Percentiles rank a stretch among this genome's conserved stretches.
Evolutionary conservation across 2,888 invertebrate species (phyloP).

Genomic region (Caenorhabditis sulstoni): DNA sequence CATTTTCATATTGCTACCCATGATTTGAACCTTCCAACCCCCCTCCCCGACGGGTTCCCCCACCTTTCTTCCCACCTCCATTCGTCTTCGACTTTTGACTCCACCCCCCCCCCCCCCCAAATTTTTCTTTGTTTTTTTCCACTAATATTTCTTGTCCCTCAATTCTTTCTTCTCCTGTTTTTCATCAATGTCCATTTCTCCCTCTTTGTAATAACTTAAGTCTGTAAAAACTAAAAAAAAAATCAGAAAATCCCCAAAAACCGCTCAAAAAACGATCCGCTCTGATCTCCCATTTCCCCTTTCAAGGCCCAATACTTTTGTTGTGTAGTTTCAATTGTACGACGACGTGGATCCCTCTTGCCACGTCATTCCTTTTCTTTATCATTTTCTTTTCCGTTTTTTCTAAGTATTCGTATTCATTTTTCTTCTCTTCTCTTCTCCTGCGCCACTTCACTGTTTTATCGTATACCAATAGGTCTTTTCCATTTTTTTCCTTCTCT

Average conservation of each 20-base stretch:
- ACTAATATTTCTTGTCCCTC: constrained; percentile 39
- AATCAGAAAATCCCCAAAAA: constrained; percentile 18
- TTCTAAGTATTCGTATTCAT: constrained; percentile 20
- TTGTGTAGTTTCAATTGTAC: constrained; percentile 37
- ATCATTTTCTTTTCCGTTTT: constrained; percentile 33
- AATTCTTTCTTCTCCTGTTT: constrained; percentile 16
- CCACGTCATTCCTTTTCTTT: neutral
- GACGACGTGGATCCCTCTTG: constrained; percentile 6
- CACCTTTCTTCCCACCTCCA: neutral
- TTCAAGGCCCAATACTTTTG: constrained; percentile 23
- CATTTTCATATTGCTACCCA: constrained; percentile 42
- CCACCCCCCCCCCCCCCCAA: too few relatives aligned
- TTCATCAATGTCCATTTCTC: neutral
- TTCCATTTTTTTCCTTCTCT: constrained; percentile 3
- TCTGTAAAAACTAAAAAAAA: constrained; percentile 41
- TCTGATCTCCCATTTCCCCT: constrained; percentile 34
- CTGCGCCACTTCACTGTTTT: constrained; percentile 32
- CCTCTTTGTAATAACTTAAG: constrained; percentile 6
- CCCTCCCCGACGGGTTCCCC: constrained; percentile 1
- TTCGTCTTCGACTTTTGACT: constrained; percentile 5
- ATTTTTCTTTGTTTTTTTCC: constrained; percentile 22
- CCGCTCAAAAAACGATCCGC: constrained; percentile 43
- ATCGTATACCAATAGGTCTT: constrained; percentile 13
- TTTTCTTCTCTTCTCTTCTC: constrained; percentile 14
- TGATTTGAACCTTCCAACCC: constrained; percentile 10